These are phyloP conservation scores for Anodontia alba DNA, from an alignment of 2,888 invertebrate genomes.

Conservation along the genomic window DNA sequence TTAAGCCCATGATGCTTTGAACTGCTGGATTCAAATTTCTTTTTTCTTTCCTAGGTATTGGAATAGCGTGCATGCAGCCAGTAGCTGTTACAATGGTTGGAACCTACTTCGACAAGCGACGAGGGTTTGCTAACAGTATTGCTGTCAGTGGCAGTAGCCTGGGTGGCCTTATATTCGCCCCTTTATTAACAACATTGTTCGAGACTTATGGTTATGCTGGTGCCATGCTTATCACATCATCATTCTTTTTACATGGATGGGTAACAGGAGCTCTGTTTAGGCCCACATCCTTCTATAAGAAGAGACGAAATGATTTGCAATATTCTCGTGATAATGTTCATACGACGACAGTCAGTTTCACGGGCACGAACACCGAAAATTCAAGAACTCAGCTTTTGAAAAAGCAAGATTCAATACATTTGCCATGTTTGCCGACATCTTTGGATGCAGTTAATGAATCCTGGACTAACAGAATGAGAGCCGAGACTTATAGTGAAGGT, in stretches of 20 bases:
- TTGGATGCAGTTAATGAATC: not conserved
- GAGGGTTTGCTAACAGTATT: slow-evolving; percentile 44
- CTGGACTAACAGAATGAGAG: not conserved
- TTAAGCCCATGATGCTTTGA: too few relatives aligned
- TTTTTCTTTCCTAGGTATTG: too few relatives aligned
- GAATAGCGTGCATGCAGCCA: slow-evolving; percentile 35
- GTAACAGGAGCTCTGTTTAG: slow-evolving; percentile 30
- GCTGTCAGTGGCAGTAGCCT: slow-evolving; percentile 40
- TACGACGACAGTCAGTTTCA: not conserved
- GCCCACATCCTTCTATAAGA: slow-evolving; percentile 29
- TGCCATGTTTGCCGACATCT: not conserved
- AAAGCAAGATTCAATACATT: not conserved
- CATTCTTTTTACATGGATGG: slow-evolving; percentile 21
- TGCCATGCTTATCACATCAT: slow-evolving; percentile 26
- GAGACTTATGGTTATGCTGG: slow-evolving; percentile 38
- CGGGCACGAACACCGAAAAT: not conserved
- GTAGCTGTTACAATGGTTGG: slow-evolving; percentile 22
- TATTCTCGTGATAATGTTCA: not conserved
- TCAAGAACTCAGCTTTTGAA: not conserved
- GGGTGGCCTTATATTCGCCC: slow-evolving; percentile 38
- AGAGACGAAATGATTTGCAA: not conserved
- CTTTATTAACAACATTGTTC: slow-evolving; percentile 24
- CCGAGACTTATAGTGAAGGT: slow-evolving; percentile 3
- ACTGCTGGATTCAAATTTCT: too few relatives aligned
- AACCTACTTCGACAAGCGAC: slow-evolving; percentile 34